phyloP scores from a whole-genome alignment of 2,888 invertebrate species.

The Nomada ferruginata region DNA sequence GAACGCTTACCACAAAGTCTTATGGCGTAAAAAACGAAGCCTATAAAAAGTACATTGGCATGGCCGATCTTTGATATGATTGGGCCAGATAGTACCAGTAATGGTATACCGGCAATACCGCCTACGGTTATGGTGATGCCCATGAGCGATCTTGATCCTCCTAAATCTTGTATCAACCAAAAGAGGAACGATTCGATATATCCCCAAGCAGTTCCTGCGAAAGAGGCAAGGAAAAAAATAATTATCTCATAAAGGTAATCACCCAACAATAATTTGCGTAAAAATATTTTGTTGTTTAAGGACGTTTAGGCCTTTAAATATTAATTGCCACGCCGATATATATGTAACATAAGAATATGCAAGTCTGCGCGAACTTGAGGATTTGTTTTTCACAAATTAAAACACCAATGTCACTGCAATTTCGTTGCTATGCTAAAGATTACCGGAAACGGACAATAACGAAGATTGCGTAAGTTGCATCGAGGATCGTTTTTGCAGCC shows the following conservation, averaged over 20 bases:
- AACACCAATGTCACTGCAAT: conserved; percentile 27
- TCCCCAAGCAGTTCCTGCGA: conserved; percentile 91
- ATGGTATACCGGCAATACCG: conserved; percentile 90
- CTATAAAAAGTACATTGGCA: conserved; percentile 91
- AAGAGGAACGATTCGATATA: conserved; percentile 93
- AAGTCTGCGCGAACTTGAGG: background rate
- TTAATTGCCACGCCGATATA: no score
- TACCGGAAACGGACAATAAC: conserved; percentile 40
- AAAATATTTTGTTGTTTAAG: background rate
- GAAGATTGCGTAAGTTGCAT: conserved; percentile 24
- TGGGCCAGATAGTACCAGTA: conserved; percentile 91
- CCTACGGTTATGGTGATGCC: conserved; percentile 92
- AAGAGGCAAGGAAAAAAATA: conserved; percentile 42
- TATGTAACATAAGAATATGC: background rate
- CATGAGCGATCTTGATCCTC: conserved; percentile 91
- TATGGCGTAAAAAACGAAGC: conserved; percentile 91
- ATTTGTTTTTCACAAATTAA: background rate
- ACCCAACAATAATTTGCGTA: background rate
- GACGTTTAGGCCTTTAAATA: background rate
- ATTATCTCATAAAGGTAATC: background rate
- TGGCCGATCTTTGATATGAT: conserved; percentile 90
- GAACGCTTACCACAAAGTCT: conserved; percentile 87
- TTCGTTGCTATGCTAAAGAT: conserved; percentile 24
- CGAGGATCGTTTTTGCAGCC: conserved; percentile 8
- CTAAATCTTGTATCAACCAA: conserved; percentile 92